phyloP scores from a whole-genome alignment of 2,888 invertebrate genomes.

The Mycalesis mineus region DNA sequence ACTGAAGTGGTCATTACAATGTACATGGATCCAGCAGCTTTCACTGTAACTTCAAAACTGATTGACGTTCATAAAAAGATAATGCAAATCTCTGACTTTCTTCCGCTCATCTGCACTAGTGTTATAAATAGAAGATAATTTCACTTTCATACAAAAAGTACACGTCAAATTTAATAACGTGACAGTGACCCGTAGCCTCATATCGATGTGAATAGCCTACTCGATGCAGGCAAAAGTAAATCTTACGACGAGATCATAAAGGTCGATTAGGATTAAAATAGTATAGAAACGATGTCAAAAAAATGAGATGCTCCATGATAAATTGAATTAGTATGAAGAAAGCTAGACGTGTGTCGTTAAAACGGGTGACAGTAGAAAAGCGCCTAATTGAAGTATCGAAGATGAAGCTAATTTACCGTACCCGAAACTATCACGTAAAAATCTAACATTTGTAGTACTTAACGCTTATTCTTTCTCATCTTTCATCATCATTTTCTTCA shows the following conservation, averaged over 20 bases:
- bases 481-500: too few species aligned
- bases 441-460: too few species aligned
- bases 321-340: not conserved
- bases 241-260: not conserved
- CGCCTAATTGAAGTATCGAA: not conserved
- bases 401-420: too few species aligned
- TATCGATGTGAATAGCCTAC: not conserved
- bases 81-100: slow-evolving; percentile 21
- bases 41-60: slow-evolving; percentile 6
- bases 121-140: slow-evolving; percentile 21
- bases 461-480: too few species aligned
- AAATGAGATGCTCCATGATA: not conserved
- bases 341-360: not conserved
- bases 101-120: slow-evolving; percentile 15
- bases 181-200: slow-evolving; percentile 21
- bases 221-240: not conserved
- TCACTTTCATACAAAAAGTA: slow-evolving; percentile 25
- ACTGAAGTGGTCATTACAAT: slow-evolving; percentile 7
- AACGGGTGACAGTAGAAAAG: not conserved
- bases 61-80: slow-evolving; percentile 18
- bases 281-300: not conserved
- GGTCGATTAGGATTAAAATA: not conserved
- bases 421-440: not conserved
- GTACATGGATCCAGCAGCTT: slow-evolving; percentile 23
- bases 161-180: slow-evolving; percentile 17